Base-by-base conservation (phyloP, 2,888 invertebrate species). In the Oligia fasciuncula region DNA sequence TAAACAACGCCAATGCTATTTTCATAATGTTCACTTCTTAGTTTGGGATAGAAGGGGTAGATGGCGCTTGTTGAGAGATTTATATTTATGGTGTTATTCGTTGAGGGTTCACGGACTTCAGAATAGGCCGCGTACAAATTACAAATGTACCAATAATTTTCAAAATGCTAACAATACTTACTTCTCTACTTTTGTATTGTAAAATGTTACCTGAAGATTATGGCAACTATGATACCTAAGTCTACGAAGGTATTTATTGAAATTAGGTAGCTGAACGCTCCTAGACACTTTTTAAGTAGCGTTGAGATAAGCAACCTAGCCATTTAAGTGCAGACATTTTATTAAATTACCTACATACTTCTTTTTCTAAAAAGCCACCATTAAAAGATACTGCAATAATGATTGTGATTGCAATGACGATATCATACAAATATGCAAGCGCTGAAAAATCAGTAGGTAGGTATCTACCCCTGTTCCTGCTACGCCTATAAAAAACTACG, bases 31-130 rank as follows among this genome's bases (percentile, higher is more conserved):
- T 43, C 14, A 5, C 19, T 35, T n/a, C 29, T 66, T 60, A 76
- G 76, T 84, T 85, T 4, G 0, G 4, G 0, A 17, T n/a, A 13
- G 0, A 13, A 46, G 0, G 0, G 2, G 1, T 51, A 84, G 83
- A 82, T 84, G 86, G 83, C 83, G 70, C 57, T 84, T 46, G 4
- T 62, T 76, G 8, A 51, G 6, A 63, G 1, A 68, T 14, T 6
- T 60, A 40, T 66, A 40, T n/a, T 65, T 14, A 14, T 4, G 8
- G 17, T n/a, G 5, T 35, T 3, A 4, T 11, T 51, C 19, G 6
- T 46, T 35, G 29, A 29, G 13, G 23, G 23, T 57, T 73, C 8
- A 29, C 29, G 29, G 29, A 29, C 29, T 29, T 29, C 29, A 35
- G 40, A 51, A 74, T 14, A 29, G 40, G 14, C 40, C 17, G 35